Base-by-base conservation (phyloP, 2,888 invertebrate genomes). In the Dromius quadrimaculatus region DNA sequence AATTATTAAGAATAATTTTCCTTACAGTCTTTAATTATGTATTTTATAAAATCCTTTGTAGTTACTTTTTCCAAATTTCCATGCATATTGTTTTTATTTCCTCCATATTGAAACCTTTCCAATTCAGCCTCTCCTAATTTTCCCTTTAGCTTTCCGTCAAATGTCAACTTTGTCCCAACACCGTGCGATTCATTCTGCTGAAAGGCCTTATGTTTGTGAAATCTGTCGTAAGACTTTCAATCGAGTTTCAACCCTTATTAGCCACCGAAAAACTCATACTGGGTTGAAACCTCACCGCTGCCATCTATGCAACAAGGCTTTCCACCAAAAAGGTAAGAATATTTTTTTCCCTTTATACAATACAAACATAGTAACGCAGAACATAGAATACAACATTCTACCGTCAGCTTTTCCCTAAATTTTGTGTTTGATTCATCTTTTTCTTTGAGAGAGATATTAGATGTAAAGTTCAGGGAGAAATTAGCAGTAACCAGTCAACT, bases 221-320 rank as follows among this genome's bases (percentile, higher is more conserved):
- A 86, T 88, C 5, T 92, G 92, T 81, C 86, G 87, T 76, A 92
- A 92, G 81, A 90, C 90, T 1, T 92, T 92, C 81, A 92, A 92
- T 81, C 87, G 92, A 62, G 90, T 91, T 1, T 92, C 92, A 6
- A 92, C 92, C n/a, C 82, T 92, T 73, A 92, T 92, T 78, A 92
- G 92, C 8, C 92, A 92, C 76, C 87, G 90, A 73, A 92, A 92
- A 84, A 92, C 90, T 2, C 92, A 92, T 78, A 90, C 89, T 6
- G 88, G 89, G 50, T 85, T 88, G 73, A 92, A 92, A 77, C 90
- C 90, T 0, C 91, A 91, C 81, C 87, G 85, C 72, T 92, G 92
- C 77, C 88, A 89, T 77, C 82, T 91, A 66, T 92, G 92, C 79
- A 88, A 89, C 63, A 92, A 92, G 80, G 91, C 91, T 74, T 92